These are phyloP conservation scores for Drosophila atroscutellata DNA, from an alignment of 2,888 invertebrate genomes.

Conservation along the genomic window DNA sequence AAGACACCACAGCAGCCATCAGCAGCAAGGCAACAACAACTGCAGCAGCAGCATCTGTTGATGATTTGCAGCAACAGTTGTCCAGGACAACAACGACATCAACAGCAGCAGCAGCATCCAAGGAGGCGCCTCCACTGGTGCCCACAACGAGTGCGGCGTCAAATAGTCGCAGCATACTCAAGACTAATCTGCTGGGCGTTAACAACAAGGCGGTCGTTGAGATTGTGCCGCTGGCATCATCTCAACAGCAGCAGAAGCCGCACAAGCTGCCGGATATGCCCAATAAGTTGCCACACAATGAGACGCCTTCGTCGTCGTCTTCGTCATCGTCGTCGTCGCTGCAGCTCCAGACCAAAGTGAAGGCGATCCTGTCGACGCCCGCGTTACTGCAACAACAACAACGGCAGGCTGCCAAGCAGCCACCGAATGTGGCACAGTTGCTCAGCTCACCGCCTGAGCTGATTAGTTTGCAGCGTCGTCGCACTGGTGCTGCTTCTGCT, in stretches of 20 bases:
- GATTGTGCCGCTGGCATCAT: conserved; percentile 76
- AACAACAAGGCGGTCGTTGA: conserved; percentile 82
- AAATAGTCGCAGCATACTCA: conserved; percentile 83
- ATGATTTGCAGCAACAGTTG: conserved; percentile 22
- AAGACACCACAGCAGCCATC: conserved; percentile 50
- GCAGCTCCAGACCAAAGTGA: background rate
- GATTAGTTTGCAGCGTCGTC: conserved; percentile 87
- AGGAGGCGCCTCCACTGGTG: conserved; percentile 59
- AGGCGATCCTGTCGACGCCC: background rate
- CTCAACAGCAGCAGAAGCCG: conserved; percentile 73
- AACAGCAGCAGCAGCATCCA: conserved; percentile 9
- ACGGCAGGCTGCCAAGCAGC: conserved; percentile 12
- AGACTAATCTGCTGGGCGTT: conserved; percentile 80
- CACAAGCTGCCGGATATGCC: conserved; percentile 83
- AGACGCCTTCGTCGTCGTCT: background rate
- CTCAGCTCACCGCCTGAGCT: conserved; percentile 86
- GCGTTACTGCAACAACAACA: conserved; percentile 32
- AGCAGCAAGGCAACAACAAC: conserved; percentile 13
- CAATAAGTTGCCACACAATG: conserved; percentile 67
- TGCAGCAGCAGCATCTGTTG: conserved; percentile 18
- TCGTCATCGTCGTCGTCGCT: background rate
- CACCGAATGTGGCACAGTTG: conserved; percentile 55
- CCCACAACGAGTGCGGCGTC: conserved; percentile 38
- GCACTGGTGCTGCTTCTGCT: conserved; percentile 63
- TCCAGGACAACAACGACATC: background rate